Evolutionary conservation across 1,140 invertebrate genomes (phyloP).

Genomic region (Ladona fulva): DNA sequence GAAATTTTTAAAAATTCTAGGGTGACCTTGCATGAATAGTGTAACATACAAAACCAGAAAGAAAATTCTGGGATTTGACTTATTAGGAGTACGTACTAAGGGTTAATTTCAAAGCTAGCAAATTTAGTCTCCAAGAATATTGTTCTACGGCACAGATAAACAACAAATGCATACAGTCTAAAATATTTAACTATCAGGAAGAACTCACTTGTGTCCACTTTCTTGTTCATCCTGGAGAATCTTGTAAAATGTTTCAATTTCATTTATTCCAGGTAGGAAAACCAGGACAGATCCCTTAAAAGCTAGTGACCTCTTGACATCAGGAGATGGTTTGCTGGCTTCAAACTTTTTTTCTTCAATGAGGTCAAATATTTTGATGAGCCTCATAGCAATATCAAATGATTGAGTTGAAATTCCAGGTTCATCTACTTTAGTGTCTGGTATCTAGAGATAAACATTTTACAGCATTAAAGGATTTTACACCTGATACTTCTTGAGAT

Average conservation of each 20-base stretch:
- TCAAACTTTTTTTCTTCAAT: constrained; percentile 47
- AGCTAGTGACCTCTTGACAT: constrained; percentile 28
- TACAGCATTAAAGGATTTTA: no score
- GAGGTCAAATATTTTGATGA: constrained; percentile 60
- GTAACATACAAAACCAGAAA: no score
- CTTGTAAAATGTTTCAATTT: constrained; percentile 59
- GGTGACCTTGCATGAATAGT: no score
- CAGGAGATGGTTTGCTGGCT: constrained; percentile 23
- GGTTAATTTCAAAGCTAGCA: no score
- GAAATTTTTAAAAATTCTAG: no score
- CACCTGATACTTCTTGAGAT: no score
- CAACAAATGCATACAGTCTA: no score
- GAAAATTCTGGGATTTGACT: no score
- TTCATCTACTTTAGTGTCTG: constrained; percentile 37
- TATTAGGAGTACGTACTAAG: no score
- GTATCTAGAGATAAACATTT: no score
- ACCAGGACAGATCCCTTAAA: constrained; percentile 61
- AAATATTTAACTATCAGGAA: constrained; percentile 34
- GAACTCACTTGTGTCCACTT: constrained; percentile 13
- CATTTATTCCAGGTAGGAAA: constrained; percentile 77
- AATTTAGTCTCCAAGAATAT: no score
- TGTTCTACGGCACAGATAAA: no score
- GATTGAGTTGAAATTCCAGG: constrained; percentile 43
- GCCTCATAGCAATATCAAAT: constrained; percentile 49
- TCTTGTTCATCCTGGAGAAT: constrained; percentile 23